Evolutionary conservation across 2,113 vertebrate species (phyloP).

Genomic region (Hemiscyllium ocellatum): DNA sequence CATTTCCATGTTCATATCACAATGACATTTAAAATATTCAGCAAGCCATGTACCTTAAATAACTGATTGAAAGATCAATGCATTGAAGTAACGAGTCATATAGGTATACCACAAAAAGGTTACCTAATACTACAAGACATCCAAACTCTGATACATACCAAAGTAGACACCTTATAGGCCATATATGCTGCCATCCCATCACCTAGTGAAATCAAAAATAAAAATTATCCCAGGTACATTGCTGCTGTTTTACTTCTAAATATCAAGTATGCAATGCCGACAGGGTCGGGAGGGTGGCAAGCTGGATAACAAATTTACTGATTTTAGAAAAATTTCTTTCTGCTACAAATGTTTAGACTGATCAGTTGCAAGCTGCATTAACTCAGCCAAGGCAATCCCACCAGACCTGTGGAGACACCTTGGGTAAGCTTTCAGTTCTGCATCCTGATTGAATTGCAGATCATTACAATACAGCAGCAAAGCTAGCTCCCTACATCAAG

Average conservation of each 20-base stretch:
- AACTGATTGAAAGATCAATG: background rate
- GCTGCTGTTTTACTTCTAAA: background rate
- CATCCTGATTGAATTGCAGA: background rate
- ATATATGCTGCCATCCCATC: conserved; percentile 97
- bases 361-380: background rate
- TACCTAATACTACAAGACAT: background rate
- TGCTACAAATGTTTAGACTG: background rate
- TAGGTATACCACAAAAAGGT: background rate
- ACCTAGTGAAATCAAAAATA: conserved; percentile 54
- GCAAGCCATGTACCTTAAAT: background rate
- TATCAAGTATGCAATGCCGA: background rate
- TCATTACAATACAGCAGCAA: background rate
- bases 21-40: background rate
- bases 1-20: background rate
- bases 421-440: background rate
- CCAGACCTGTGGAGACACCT: background rate
- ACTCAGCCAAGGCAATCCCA: background rate
- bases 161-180: conserved; percentile 89
- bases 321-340: background rate
- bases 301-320: background rate
- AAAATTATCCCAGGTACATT: background rate
- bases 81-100: background rate
- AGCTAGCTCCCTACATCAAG: background rate
- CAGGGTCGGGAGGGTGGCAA: background rate
- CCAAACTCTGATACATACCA: conserved; percentile 61